Conservation (phyloP, 1,140 invertebrate species). For the Sinonovacula constricta region DNA sequence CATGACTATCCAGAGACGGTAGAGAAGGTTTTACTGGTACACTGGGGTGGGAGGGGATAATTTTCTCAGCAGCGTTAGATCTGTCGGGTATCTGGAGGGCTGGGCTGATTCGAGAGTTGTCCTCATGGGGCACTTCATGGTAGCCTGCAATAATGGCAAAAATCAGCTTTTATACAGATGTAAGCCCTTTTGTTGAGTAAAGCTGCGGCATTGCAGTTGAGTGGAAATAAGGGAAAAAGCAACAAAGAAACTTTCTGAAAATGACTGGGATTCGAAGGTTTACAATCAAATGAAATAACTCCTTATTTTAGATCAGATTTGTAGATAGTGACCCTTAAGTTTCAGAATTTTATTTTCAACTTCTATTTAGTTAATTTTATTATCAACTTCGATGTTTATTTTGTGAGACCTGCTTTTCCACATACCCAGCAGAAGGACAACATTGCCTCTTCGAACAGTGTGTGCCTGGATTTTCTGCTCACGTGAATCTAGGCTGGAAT, state of each 20-base stretch:
- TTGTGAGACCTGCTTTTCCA: too few species aligned
- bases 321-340: too few species aligned
- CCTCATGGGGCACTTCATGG: conserved; percentile 88
- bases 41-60: conserved; percentile 40
- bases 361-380: too few species aligned
- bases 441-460: conserved; percentile 55
- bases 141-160: conserved; percentile 82
- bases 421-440: conserved; percentile 62
- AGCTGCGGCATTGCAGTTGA: too few species aligned
- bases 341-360: too few species aligned
- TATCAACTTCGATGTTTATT: too few species aligned
- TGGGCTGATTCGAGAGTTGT: conserved; percentile 72
- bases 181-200: not conserved
- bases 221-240: too few species aligned
- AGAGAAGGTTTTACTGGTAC: conserved; percentile 37
- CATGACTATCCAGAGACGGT: conserved; percentile 6
- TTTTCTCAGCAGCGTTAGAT: conserved; percentile 56
- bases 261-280: too few species aligned
- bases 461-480: conserved; percentile 56
- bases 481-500: conserved; percentile 27
- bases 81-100: conserved; percentile 81
- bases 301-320: too few species aligned
- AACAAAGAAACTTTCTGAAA: too few species aligned
- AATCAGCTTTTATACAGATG: too few species aligned
- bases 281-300: too few species aligned